phyloP scores from a whole-genome alignment of 1,140 invertebrate species.

The Diorhabda sublineata region DNA sequence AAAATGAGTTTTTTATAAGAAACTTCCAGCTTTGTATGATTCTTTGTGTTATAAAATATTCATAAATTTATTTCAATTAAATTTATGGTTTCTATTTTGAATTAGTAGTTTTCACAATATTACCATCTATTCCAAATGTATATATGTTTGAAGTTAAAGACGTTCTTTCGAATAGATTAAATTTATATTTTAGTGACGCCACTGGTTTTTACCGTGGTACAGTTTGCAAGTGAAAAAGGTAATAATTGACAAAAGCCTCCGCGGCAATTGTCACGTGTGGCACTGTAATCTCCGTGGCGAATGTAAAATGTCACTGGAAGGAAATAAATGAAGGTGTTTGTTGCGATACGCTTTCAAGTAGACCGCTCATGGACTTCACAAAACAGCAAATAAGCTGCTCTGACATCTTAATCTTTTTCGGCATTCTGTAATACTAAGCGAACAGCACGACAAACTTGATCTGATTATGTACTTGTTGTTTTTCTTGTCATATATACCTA shows the following conservation, averaged over 20 bases:
- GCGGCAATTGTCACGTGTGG: conserved; percentile 34
- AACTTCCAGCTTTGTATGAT: too few relatives aligned
- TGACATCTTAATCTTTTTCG: conserved; percentile 31
- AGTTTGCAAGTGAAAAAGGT: conserved; percentile 20
- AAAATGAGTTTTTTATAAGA: too few relatives aligned
- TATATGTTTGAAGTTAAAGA: too few relatives aligned
- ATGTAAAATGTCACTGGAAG: conserved; percentile 41
- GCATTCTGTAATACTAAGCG: conserved; percentile 2
- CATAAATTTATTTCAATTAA: too few relatives aligned
- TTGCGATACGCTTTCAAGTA: conserved; percentile 25
- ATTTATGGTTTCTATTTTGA: too few relatives aligned
- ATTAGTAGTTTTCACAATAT: too few relatives aligned
- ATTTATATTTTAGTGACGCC: not conserved
- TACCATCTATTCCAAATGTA: too few relatives aligned
- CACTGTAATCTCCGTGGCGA: conserved; percentile 38
- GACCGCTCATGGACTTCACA: conserved; percentile 23
- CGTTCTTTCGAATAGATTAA: too few relatives aligned
- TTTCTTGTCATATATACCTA: conserved; percentile 10
- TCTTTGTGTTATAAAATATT: too few relatives aligned
- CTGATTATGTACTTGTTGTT: conserved; percentile 25
- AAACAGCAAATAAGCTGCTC: conserved; percentile 28
- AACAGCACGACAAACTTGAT: conserved; percentile 12
- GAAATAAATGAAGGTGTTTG: conserved; percentile 42
- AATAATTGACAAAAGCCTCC: conserved; percentile 38
- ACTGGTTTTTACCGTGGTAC: conserved; percentile 4